Percentiles rank a stretch among this genome's conserved stretches.
Evolutionary conservation across 2,797 vertebrate genomes (phyloP).

Genomic region (Ciconia nigra): DNA sequence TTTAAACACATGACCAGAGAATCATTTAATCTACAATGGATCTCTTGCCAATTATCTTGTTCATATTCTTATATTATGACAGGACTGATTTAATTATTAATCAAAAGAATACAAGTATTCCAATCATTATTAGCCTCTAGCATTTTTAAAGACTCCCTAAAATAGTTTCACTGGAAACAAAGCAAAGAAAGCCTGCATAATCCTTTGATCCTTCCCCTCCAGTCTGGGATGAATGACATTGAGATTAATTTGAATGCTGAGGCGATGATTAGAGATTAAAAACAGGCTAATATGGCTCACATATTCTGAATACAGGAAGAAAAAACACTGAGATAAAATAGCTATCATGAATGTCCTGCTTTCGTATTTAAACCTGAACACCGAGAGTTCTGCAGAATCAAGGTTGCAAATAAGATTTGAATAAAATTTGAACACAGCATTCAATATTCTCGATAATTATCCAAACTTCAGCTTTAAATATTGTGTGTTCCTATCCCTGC

Average conservation of each 20-base stretch:
- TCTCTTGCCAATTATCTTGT: not conserved
- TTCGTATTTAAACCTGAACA: not conserved
- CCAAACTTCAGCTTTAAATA: not conserved
- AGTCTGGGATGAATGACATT: not conserved
- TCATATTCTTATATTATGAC: not conserved
- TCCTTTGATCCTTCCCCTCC: not conserved
- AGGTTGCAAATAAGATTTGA: not conserved
- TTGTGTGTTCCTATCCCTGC: not conserved
- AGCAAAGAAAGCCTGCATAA: not conserved
- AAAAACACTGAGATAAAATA: not conserved
- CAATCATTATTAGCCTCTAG: not conserved
- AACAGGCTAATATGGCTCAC: not conserved
- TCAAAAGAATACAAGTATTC: constrained; percentile 3
- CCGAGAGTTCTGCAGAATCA: not conserved
- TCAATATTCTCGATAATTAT: not conserved
- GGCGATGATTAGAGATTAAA: not conserved
- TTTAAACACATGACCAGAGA: not conserved
- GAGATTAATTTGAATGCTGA: not conserved
- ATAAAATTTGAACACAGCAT: not conserved
- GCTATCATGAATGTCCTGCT: not conserved
- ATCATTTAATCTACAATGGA: not conserved
- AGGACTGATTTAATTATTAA: not conserved
- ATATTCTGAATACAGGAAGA: not conserved
- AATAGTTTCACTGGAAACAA: not conserved
- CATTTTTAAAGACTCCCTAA: not conserved